Evolutionary conservation across 2,797 vertebrate species (phyloP).

Genomic region (Mareca strepera): DNA sequence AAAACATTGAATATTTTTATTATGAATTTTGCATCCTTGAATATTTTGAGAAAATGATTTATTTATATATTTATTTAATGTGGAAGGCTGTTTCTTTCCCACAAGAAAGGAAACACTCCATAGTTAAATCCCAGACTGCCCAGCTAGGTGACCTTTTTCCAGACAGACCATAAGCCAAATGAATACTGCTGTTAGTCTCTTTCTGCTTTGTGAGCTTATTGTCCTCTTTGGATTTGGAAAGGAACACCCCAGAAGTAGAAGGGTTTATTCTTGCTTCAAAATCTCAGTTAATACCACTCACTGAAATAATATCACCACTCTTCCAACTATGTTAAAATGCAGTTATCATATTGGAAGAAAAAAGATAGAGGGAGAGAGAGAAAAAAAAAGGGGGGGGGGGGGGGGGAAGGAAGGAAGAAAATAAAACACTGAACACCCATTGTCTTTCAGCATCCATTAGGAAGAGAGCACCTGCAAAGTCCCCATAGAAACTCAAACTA

Average conservation of each 20-base stretch:
- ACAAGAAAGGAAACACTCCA: neutral
- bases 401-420: no score
- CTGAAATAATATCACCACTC: neutral
- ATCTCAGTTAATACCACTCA: neutral
- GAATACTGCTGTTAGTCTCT: neutral
- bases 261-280: neutral
- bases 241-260: neutral
- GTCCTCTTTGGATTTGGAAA: neutral
- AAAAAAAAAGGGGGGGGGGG: neutral
- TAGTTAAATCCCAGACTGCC: neutral
- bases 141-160: neutral
- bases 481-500: neutral
- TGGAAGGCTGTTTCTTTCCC: neutral
- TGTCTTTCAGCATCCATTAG: neutral
- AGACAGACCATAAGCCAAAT: neutral
- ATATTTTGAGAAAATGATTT: neutral
- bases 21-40: neutral
- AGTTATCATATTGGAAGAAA: neutral
- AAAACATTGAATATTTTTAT: slow-evolving; percentile 17
- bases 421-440: neutral
- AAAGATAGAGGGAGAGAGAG: no score
- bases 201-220: neutral
- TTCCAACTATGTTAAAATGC: neutral
- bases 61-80: neutral
- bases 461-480: neutral